Evolutionary conservation across 2,797 vertebrate species (phyloP).

Genomic region (Merluccius polli): DNA sequence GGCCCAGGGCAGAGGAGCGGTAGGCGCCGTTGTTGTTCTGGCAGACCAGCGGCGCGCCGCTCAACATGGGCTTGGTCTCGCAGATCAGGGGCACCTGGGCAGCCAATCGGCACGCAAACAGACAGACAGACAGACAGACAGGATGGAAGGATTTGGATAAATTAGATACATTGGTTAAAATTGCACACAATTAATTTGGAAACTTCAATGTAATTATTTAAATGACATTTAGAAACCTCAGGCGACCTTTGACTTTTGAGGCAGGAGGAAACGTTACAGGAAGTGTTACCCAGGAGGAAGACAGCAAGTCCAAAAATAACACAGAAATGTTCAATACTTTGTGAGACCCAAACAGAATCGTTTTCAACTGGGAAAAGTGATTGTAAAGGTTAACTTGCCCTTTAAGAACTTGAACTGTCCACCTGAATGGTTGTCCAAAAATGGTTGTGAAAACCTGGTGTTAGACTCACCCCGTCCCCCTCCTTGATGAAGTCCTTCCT

Average conservation of each 20-base stretch:
- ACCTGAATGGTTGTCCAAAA: neutral
- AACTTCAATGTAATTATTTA: neutral
- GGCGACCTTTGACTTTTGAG: neutral
- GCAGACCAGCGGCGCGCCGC: constrained; percentile 78
- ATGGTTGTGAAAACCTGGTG: neutral
- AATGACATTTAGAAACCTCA: neutral
- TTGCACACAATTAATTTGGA: neutral
- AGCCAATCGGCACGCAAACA: neutral
- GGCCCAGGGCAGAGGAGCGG: constrained; percentile 63
- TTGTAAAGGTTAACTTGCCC: too few relatives aligned
- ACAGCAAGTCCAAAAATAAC: too few relatives aligned
- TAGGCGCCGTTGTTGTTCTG: constrained; percentile 89
- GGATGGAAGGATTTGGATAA: neutral
- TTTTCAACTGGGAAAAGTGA: too few relatives aligned
- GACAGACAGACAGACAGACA: neutral
- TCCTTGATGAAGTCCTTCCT: constrained; percentile 92
- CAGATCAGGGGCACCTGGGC: constrained; percentile 80
- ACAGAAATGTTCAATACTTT: too few relatives aligned
- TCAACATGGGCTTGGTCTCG: constrained; percentile 79
- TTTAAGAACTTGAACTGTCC: neutral
- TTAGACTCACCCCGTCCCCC: constrained; percentile 79
- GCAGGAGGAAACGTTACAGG: neutral
- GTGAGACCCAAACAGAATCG: too few relatives aligned
- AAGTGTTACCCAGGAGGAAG: neutral
- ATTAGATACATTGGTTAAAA: neutral